Evolutionary conservation across 2,888 invertebrate genomes (phyloP), one percentile per base, ranked within the genome.

Genomic region (Cephus runcator): DNA sequence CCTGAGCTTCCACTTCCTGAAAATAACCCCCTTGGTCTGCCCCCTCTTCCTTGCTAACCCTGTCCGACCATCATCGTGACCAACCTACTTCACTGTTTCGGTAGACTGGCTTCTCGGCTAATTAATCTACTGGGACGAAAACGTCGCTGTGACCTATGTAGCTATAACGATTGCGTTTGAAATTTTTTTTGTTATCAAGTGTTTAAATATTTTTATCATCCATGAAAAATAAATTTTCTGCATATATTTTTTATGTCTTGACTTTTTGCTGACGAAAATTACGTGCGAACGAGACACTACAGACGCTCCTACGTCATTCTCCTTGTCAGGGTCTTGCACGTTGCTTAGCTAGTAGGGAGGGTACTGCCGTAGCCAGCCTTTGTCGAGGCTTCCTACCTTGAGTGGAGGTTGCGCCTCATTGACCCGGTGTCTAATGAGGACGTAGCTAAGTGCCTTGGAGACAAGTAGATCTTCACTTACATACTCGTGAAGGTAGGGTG

Each of bases 361-460:
- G 56, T 23, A 56, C 56, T 56, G 9, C 2, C 6, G 56, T 56
- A 23, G 56, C 23, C 56, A 56, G 56, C 23, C 56, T 56, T 56
- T 56, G 56, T 56, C 23, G 56, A 23, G 23, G 23, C 56, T 56
- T 56, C 23, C 23, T 31, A 12, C 23, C 23, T 31, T 4, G 56
- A 56, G 56, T 56, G 23, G 23, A 56, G 23, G 23, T 23, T 56
- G 56, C 83, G 82, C 85, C 86, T 87, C 88, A 87, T 88, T 88
- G 88, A 88, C 88, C 88, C 83, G 84, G 78, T 80, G 84, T 87
- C 87, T 88, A 89, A 89, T 89, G 88, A 89, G 87, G 86, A 85
- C 84, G 83, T 85, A 85, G 85, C 84, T 78, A 83, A 88, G 85
- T 85, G 83, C 83, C 81, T 81, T 80, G 71, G 31, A 84, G 85